Evolutionary conservation across 1,140 invertebrate genomes (phyloP), one percentile per base, ranked within the genome.

Genomic region (Lasioglossum baleicum): DNA sequence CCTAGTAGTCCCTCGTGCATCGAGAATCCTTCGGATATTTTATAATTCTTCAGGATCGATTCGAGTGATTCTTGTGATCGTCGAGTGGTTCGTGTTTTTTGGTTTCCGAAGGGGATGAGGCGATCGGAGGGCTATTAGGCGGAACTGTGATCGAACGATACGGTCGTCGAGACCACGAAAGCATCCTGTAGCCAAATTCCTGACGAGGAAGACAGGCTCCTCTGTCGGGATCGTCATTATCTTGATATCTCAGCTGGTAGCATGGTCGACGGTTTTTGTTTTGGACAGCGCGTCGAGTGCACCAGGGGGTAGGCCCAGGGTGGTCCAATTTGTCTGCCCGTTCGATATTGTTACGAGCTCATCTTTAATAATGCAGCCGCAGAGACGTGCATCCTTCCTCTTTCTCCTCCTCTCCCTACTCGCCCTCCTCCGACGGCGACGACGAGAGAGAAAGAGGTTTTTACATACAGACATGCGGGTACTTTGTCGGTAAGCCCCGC

Each of bases 291-390:
- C 84, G 85, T 80, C 68, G 77, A 85, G 78, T 87, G 81, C 83
- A 83, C 87, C 86, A 84, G 84, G 88, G 84, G 83, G 86, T 86
- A 86, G 80, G 84, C 88, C 87, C 89, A 89, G 88, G 92, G 92
- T 93, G 92, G 91, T 93, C 91, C 92, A 93, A 93, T 93, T 93
- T 93, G 92, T 93, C 92, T 92, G 89, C 82, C 85, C 78, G 76
- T 84, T 89, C 86, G 88, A 92, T 93, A 92, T 92, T 93, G 89
- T 93, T 92, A 93, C 90, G 89, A 92, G 89, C 90, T 93, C 92
- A 92, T 92, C 89, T 88, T 92, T 92, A 92, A 92, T 93, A 93
- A 93, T 91, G 84, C 84, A 83, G 82, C 78, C 82, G 75, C 82
- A 60, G 44, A 53, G 60, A 73, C 76, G 56, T 60, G 44, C 80